Conservation (phyloP, 2,797 vertebrate species). For the Scyliorhinus canicula region DNA sequence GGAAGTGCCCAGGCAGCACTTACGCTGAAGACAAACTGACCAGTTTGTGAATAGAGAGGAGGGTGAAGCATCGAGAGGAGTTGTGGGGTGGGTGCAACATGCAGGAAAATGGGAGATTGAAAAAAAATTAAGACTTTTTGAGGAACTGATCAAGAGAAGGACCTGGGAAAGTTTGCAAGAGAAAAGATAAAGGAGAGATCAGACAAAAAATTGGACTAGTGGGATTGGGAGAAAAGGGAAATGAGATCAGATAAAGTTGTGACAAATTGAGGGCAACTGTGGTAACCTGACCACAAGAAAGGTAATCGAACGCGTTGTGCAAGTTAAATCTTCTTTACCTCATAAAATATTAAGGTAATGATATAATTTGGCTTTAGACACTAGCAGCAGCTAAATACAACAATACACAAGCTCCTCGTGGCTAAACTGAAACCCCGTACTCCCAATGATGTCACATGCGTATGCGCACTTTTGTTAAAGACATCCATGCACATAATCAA, state of each 20-base stretch:
- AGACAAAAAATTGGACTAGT: neutral
- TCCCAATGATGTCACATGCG: too few species aligned
- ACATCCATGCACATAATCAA: too few species aligned
- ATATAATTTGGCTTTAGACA: too few species aligned
- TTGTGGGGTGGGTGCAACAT: neutral
- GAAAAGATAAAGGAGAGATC: neutral
- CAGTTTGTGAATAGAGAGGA: neutral
- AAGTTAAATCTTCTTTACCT: too few species aligned
- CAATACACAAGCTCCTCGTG: too few species aligned
- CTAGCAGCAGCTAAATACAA: too few species aligned
- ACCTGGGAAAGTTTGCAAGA: neutral
- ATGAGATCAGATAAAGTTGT: neutral
- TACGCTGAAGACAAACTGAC: neutral
- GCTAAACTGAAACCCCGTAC: too few species aligned
- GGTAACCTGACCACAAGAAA: too few species aligned
- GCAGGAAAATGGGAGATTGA: neutral
- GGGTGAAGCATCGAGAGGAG: too few species aligned
- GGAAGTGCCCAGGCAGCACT: neutral
- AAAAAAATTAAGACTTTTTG: neutral
- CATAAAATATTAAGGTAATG: too few species aligned
- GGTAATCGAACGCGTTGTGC: too few species aligned
- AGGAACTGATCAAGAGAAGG: neutral
- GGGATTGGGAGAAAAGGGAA: neutral
- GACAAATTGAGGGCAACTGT: neutral
- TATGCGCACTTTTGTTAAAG: too few species aligned